These are phyloP conservation scores for Cacoxenus indagator DNA, from an alignment of 2,888 invertebrate genomes.

Conservation along the genomic window DNA sequence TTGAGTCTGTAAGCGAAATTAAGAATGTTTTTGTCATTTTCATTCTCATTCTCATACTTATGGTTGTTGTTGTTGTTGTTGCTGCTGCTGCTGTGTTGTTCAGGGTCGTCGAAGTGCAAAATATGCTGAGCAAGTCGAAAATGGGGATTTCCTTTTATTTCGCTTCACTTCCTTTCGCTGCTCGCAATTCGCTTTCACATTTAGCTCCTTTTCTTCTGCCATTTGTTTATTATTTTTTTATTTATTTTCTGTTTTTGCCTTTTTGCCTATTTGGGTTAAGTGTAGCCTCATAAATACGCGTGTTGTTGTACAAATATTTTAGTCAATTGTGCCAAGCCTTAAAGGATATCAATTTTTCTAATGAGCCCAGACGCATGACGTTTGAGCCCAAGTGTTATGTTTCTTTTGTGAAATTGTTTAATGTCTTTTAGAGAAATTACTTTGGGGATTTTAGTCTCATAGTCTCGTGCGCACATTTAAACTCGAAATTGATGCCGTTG, in stretches of 20 bases:
- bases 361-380: slow-evolving; percentile 41
- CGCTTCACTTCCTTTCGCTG: slow-evolving; percentile 31
- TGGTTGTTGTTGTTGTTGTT: slow-evolving; percentile 17
- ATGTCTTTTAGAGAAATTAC: not conserved
- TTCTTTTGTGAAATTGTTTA: too few species aligned
- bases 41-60: not conserved
- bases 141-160: slow-evolving; percentile 41
- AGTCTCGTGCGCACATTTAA: not conserved
- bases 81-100: slow-evolving; percentile 27
- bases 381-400: too few species aligned
- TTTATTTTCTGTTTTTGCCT: slow-evolving; percentile 16
- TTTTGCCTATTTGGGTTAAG: slow-evolving; percentile 22
- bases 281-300: slow-evolving; percentile 8
- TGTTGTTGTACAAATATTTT: not conserved
- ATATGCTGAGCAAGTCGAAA: slow-evolving; percentile 50
- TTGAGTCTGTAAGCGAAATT: not conserved
- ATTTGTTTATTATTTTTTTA: slow-evolving; percentile 35
- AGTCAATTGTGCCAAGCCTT: slow-evolving; percentile 11
- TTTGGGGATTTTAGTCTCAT: not conserved
- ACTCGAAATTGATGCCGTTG: not conserved
- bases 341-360: slow-evolving; percentile 47
- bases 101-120: not conserved
- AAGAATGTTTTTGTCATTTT: not conserved
- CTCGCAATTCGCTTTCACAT: slow-evolving; percentile 33
- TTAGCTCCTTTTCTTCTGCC: slow-evolving; percentile 39